Evolutionary conservation across 2,888 invertebrate species (phyloP).

Genomic region (Philonicus albiceps): DNA sequence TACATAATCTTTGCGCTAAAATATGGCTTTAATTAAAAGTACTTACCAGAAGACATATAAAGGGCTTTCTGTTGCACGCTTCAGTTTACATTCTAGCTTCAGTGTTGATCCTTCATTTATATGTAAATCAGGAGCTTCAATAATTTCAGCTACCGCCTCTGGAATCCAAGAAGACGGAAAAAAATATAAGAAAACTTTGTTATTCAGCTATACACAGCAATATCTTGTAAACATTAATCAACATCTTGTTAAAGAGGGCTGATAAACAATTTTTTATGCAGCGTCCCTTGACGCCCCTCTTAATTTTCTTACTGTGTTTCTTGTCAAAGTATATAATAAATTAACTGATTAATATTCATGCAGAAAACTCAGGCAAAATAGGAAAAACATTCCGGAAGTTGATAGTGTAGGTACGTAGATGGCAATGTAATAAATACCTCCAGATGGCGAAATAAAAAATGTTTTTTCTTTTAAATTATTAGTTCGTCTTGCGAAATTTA

Average conservation of each 20-base stretch:
- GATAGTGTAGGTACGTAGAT: background rate
- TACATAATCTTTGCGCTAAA: background rate
- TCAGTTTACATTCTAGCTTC: constrained; percentile 50
- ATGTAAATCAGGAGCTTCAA: constrained; percentile 51
- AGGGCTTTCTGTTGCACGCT: constrained; percentile 50
- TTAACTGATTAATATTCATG: constrained; percentile 45
- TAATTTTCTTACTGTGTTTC: constrained; percentile 15
- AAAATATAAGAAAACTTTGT: constrained; percentile 16
- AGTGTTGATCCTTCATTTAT: constrained; percentile 51
- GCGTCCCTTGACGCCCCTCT: background rate
- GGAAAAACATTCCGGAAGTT: constrained; percentile 8
- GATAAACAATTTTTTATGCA: constrained; percentile 35
- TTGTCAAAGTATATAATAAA: constrained; percentile 43
- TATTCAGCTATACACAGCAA: constrained; percentile 11
- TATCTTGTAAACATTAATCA: constrained; percentile 39
- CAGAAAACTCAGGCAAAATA: background rate
- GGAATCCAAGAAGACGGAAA: constrained; percentile 20
- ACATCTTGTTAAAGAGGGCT: constrained; percentile 36
- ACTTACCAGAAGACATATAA: constrained; percentile 51
- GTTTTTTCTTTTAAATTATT: background rate
- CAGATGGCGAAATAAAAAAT: background rate
- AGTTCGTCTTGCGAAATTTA: background rate
- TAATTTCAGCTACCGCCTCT: constrained; percentile 51
- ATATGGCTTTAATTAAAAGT: constrained; percentile 12
- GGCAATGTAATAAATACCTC: background rate